phyloP scores from a whole-genome alignment of 2,888 invertebrate genomes.

The Brachyopa scutellaris region DNA sequence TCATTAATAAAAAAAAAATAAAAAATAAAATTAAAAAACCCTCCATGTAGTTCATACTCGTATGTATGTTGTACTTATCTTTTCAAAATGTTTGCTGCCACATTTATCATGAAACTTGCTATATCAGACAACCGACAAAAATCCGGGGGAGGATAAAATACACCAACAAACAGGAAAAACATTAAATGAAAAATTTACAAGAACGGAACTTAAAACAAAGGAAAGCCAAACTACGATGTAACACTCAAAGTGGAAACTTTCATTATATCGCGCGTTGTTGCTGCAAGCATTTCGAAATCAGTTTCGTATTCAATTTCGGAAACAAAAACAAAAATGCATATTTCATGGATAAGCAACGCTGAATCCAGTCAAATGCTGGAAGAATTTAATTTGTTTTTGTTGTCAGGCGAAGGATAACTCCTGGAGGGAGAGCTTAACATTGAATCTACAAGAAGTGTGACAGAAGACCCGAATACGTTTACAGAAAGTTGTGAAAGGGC shows the following conservation, averaged over 20 bases:
- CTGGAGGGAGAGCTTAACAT: not conserved
- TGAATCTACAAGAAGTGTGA: too few species aligned
- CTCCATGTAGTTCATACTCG: slow-evolving; percentile 14
- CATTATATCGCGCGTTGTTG: slow-evolving; percentile 44
- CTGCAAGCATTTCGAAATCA: slow-evolving; percentile 13
- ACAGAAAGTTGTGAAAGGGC: too few species aligned
- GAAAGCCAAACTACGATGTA: slow-evolving; percentile 4
- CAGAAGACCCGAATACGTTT: too few species aligned
- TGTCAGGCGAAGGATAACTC: slow-evolving; percentile 1
- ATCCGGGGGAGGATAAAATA: not conserved
- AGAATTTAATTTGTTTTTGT: slow-evolving; percentile 38
- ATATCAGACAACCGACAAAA: slow-evolving; percentile 27
- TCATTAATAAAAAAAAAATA: slow-evolving; percentile 46
- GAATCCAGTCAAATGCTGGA: slow-evolving; percentile 9
- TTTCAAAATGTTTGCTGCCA: slow-evolving; percentile 24
- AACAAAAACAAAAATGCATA: slow-evolving; percentile 31
- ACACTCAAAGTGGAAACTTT: slow-evolving; percentile 48
- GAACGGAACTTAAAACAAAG: slow-evolving; percentile 5
- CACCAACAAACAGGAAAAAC: slow-evolving; percentile 3
- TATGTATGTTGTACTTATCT: too few species aligned
- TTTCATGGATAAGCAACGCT: not conserved
- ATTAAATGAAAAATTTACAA: slow-evolving; percentile 42
- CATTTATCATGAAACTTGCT: slow-evolving; percentile 51
- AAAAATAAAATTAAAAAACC: slow-evolving; percentile 2
- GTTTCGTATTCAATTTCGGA: slow-evolving; percentile 27